phyloP scores from a whole-genome alignment of 2,797 vertebrate species.

The Anniella stebbinsi region DNA sequence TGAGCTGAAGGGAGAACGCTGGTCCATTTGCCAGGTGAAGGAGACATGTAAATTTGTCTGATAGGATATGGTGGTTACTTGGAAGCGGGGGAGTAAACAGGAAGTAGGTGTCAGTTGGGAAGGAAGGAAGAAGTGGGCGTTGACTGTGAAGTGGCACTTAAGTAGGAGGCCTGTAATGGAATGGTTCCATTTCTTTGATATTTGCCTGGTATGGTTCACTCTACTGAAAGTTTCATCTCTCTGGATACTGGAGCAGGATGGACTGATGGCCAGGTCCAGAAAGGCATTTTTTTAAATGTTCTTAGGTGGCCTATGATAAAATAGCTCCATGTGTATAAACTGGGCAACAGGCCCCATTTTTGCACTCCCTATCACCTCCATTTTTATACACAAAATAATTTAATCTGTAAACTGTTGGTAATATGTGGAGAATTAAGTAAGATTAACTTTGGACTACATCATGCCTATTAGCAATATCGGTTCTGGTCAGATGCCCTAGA shows the following conservation, averaged over 20 bases:
- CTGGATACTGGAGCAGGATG: neutral
- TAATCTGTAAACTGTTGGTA: slow-evolving; percentile 26
- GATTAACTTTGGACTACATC: slow-evolving; percentile 30
- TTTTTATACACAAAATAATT: slow-evolving; percentile 33
- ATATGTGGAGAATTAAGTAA: slow-evolving; percentile 30
- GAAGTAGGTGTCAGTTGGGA: neutral
- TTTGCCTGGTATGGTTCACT: too few relatives aligned
- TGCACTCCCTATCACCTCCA: slow-evolving; percentile 3
- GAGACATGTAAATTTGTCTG: neutral
- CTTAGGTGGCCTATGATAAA: slow-evolving; percentile 15
- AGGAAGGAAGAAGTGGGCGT: neutral
- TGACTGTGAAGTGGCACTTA: neutral
- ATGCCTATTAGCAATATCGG: slow-evolving; percentile 32
- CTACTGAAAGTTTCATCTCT: too few relatives aligned
- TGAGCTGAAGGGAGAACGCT: too few relatives aligned
- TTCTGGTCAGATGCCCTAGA: slow-evolving; percentile 1
- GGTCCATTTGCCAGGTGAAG: too few relatives aligned
- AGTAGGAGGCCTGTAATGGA: neutral
- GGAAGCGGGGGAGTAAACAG: neutral
- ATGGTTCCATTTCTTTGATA: too few relatives aligned
- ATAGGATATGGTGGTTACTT: neutral
- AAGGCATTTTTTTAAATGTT: neutral
- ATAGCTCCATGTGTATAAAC: neutral
- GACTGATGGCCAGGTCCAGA: neutral
- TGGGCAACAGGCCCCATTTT: neutral